Evolutionary conservation across 1,140 invertebrate species (phyloP).

Genomic region (Ceratitis capitata): DNA sequence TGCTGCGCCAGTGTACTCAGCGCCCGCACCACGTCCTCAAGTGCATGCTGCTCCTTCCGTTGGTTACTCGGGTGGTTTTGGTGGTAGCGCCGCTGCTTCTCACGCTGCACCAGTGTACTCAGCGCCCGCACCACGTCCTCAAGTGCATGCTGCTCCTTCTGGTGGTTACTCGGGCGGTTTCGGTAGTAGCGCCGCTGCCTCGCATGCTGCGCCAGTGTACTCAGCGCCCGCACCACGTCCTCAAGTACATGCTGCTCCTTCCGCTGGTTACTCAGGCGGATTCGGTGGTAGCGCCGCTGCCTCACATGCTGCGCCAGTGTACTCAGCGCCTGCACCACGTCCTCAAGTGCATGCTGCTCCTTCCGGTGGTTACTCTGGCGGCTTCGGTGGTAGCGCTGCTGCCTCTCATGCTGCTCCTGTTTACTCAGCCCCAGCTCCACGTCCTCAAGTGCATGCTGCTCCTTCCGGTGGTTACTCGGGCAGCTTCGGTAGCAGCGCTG

Average conservation of each 20-base stretch:
- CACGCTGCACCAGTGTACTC: neutral
- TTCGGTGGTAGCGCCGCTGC: no score
- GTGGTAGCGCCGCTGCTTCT: neutral
- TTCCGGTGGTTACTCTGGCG: neutral
- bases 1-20: neutral
- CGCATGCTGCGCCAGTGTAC: neutral
- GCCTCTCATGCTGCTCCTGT: neutral
- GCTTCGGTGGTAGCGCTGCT: neutral
- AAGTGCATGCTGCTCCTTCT: neutral
- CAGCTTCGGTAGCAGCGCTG: neutral
- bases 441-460: neutral
- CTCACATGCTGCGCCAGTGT: neutral
- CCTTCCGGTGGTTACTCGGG: neutral
- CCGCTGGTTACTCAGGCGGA: no score
- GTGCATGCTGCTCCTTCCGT: neutral
- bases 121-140: neutral
- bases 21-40: neutral
- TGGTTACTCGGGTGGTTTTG: no score
- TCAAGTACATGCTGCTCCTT: neutral
- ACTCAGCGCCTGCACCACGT: neutral
- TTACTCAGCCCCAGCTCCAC: neutral
- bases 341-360: neutral
- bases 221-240: neutral
- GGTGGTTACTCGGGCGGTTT: no score
- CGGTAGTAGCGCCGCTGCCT: no score